Evolutionary conservation across 2,113 vertebrate genomes (phyloP).

Genomic region (Dolichotis patagonum): DNA sequence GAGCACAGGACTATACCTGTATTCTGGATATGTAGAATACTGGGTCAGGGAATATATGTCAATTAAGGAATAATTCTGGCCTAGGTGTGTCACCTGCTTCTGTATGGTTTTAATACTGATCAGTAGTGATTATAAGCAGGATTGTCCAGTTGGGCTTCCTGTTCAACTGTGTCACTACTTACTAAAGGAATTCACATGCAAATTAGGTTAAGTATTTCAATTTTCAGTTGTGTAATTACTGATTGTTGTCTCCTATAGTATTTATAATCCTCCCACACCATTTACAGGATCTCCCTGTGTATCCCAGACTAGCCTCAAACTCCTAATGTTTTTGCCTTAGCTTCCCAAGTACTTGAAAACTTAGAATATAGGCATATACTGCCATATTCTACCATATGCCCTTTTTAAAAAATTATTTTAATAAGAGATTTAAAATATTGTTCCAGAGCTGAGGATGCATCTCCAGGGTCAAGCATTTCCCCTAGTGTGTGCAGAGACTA

Average conservation of each 20-base stretch:
- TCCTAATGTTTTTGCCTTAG: neutral
- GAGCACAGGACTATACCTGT: neutral
- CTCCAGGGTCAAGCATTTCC: too few species aligned
- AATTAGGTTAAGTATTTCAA: conserved; percentile 33
- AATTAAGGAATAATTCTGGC: neutral
- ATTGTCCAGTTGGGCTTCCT: conserved; percentile 19
- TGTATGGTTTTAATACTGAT: neutral
- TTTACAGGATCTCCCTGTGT: neutral
- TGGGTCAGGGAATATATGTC: neutral
- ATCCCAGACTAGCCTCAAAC: neutral
- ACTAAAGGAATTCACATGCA: conserved; percentile 34
- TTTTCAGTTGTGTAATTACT: conserved; percentile 9
- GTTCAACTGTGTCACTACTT: conserved; percentile 3
- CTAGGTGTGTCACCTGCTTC: neutral
- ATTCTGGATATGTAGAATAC: neutral
- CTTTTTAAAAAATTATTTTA: too few species aligned
- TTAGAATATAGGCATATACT: neutral
- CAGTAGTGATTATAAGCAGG: conserved; percentile 24
- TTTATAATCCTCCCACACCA: neutral
- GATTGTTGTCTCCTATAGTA: neutral
- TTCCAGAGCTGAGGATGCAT: neutral
- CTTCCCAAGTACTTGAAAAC: neutral
- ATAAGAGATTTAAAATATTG: neutral
- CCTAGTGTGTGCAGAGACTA: neutral
- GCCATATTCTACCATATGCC: neutral